phyloP scores from a whole-genome alignment of 2,888 invertebrate genomes.

The Tetragnatha montana region DNA sequence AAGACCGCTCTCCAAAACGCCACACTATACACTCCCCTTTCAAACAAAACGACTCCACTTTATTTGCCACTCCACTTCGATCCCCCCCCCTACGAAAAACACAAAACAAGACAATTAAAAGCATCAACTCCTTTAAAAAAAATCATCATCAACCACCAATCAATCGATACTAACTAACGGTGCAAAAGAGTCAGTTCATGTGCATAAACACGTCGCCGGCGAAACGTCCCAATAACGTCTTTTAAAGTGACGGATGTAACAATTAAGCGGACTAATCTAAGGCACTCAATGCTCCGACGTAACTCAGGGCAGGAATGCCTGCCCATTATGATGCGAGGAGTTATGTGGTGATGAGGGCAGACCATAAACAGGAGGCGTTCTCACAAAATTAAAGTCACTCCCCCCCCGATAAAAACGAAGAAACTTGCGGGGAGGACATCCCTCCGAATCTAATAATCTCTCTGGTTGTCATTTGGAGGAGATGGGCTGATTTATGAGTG shows the following conservation, averaged over 20 bases:
- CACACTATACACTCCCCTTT: no score
- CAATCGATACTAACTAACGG: conserved; percentile 48
- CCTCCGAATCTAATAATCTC: conserved; percentile 35
- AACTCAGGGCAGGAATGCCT: conserved; percentile 55
- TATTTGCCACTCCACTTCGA: conserved; percentile 2
- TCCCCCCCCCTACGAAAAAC: neutral
- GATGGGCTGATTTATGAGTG: neutral
- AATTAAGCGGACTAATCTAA: conserved; percentile 64
- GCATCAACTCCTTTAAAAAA: conserved; percentile 47
- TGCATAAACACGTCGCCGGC: conserved; percentile 56
- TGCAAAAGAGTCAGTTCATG: conserved; percentile 55
- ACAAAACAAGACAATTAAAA: conserved; percentile 35
- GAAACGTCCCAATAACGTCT: conserved; percentile 51
- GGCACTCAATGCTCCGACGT: conserved; percentile 52
- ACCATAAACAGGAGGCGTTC: conserved; percentile 37
- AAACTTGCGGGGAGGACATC: conserved; percentile 7
- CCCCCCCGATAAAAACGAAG: conserved; percentile 39
- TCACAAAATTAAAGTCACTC: conserved; percentile 46
- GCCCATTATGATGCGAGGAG: conserved; percentile 51
- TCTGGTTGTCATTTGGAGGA: neutral
- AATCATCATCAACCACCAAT: conserved; percentile 37
- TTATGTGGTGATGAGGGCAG: conserved; percentile 19
- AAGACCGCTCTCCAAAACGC: no score
- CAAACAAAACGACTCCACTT: no score
- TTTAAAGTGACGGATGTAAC: conserved; percentile 68